phyloP scores from a whole-genome alignment of 1,140 invertebrate species.

The Ridgeia piscesae region DNA sequence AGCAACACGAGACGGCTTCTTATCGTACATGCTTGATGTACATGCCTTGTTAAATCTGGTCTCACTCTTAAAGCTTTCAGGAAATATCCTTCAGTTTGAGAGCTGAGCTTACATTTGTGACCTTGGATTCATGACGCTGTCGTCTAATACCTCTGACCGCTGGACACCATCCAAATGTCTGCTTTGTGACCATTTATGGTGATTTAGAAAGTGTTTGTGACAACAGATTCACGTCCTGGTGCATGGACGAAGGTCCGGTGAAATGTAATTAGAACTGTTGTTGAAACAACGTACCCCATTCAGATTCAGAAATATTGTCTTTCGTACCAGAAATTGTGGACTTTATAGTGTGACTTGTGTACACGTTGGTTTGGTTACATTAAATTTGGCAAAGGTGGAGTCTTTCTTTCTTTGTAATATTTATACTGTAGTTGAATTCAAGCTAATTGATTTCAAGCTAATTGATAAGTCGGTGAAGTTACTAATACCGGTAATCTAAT shows the following conservation, averaged over 20 bases:
- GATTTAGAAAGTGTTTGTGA: neutral
- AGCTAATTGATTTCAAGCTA: too few species aligned
- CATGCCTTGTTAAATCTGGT: neutral
- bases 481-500: too few species aligned
- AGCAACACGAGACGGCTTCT: neutral
- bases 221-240: neutral
- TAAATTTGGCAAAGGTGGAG: too few species aligned
- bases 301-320: too few species aligned
- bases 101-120: neutral
- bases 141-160: too few species aligned
- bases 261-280: neutral
- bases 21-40: neutral
- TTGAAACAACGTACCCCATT: neutral
- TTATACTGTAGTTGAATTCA: too few species aligned
- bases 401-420: too few species aligned
- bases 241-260: neutral
- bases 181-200: neutral
- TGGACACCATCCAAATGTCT: neutral
- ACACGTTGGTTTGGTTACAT: too few species aligned
- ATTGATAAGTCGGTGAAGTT: too few species aligned
- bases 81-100: neutral
- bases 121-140: too few species aligned
- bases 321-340: too few species aligned
- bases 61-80: neutral
- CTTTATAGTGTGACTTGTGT: too few species aligned